phyloP scores from a whole-genome alignment of 2,797 vertebrate genomes.

The Nannoperca australis region DNA sequence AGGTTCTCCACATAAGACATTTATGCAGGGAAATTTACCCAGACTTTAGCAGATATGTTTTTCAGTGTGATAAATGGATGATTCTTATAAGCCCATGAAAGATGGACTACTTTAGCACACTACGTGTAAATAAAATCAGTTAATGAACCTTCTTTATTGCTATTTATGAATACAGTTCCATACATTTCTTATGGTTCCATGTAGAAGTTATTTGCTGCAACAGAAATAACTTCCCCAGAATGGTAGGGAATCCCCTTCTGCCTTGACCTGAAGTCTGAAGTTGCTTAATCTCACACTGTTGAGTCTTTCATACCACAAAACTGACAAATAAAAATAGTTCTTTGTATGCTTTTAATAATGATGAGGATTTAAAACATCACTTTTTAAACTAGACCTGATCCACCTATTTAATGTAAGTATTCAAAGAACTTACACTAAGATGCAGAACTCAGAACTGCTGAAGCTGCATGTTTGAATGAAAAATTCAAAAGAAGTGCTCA shows the following conservation, averaged over 20 bases:
- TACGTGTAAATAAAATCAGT: conserved; percentile 6
- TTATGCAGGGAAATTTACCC: conserved; percentile 46
- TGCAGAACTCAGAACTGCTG: conserved; percentile 7
- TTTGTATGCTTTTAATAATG: background rate
- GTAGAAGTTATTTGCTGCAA: background rate
- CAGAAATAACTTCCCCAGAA: conserved; percentile 14
- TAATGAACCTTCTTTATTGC: background rate
- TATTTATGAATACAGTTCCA: conserved; percentile 3
- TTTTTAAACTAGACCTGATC: conserved; percentile 9
- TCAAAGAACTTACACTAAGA: conserved; percentile 25
- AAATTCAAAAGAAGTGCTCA: conserved; percentile 13
- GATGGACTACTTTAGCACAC: background rate
- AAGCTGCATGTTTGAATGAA: conserved; percentile 32
- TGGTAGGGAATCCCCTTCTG: background rate
- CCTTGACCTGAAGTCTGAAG: conserved; percentile 14
- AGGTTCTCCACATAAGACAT: conserved; percentile 61
- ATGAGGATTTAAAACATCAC: conserved; percentile 24
- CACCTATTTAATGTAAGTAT: conserved; percentile 7
- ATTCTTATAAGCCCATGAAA: background rate
- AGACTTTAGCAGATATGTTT: conserved; percentile 22
- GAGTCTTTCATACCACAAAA: conserved; percentile 26
- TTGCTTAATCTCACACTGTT: conserved; percentile 6
- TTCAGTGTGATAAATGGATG: background rate
- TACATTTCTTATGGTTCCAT: background rate
- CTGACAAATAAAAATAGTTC: conserved; percentile 3